phyloP scores from a whole-genome alignment of 2,113 vertebrate species.

The Phycodurus eques region DNA sequence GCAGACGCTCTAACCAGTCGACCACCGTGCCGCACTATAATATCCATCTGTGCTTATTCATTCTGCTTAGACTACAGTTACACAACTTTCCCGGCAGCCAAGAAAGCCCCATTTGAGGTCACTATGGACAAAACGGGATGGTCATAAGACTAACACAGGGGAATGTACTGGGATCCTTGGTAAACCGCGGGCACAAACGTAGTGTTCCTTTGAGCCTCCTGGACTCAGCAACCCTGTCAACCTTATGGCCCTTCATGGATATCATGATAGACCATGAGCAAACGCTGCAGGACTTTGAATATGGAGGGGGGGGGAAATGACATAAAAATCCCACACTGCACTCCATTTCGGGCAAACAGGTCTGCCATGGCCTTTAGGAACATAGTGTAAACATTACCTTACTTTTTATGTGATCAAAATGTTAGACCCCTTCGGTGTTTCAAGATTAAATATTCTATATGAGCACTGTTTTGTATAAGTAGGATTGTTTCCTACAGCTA shows the following conservation, averaged over 20 bases:
- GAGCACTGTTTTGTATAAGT: neutral
- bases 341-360: neutral
- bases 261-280: neutral
- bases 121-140: no score
- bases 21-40: no score
- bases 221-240: neutral
- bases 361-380: neutral
- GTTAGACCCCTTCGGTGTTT: neutral
- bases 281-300: neutral
- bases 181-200: neutral
- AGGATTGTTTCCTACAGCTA: neutral
- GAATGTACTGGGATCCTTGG: no score
- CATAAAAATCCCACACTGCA: neutral
- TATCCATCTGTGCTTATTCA: no score
- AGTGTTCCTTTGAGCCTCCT: neutral
- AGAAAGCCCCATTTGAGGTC: no score
- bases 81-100: no score
- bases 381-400: neutral
- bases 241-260: neutral
- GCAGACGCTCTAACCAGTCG: no score
- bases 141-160: no score
- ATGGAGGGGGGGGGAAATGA: neutral
- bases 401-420: neutral
- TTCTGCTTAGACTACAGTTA: no score
- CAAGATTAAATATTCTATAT: neutral